A percentile compares a stretch with the other conserved stretches of the same genome.
Conservation (phyloP, 2,888 invertebrate species). For the Tachina grossa region DNA sequence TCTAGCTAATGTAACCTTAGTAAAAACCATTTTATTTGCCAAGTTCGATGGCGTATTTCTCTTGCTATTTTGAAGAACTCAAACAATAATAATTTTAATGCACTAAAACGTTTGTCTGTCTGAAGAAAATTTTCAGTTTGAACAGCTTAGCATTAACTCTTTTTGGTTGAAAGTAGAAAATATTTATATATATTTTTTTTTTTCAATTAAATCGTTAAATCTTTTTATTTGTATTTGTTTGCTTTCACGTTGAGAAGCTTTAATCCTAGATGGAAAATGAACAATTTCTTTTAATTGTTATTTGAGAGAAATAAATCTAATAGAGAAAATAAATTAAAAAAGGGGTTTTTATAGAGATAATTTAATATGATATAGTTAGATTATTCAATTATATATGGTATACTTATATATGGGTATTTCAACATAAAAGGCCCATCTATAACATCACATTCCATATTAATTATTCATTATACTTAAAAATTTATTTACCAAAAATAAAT, state of each 20-base stretch:
- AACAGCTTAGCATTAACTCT: constrained; percentile 39
- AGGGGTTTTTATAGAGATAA: no score
- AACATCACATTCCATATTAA: no score
- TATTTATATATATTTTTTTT: not conserved
- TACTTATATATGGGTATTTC: no score
- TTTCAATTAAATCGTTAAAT: not conserved
- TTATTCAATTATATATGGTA: no score
- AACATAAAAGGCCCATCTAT: no score
- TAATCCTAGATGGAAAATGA: not conserved
- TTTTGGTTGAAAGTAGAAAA: constrained; percentile 19
- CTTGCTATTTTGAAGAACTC: constrained; percentile 29
- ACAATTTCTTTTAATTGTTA: no score
- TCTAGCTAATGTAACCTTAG: constrained; percentile 27
- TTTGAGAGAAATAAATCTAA: no score
- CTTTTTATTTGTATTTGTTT: not conserved
- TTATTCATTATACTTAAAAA: no score
- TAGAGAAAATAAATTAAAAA: no score
- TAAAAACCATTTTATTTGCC: constrained; percentile 27
- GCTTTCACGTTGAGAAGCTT: not conserved
- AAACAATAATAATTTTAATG: constrained; percentile 18
- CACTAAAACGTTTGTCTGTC: constrained; percentile 24
- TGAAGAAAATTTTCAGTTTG: constrained; percentile 6
- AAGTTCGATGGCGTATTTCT: constrained; percentile 24
- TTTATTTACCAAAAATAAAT: no score
- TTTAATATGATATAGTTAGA: no score